Evolutionary conservation across 1,140 invertebrate genomes (phyloP).

Genomic region (Orchesella cincta): DNA sequence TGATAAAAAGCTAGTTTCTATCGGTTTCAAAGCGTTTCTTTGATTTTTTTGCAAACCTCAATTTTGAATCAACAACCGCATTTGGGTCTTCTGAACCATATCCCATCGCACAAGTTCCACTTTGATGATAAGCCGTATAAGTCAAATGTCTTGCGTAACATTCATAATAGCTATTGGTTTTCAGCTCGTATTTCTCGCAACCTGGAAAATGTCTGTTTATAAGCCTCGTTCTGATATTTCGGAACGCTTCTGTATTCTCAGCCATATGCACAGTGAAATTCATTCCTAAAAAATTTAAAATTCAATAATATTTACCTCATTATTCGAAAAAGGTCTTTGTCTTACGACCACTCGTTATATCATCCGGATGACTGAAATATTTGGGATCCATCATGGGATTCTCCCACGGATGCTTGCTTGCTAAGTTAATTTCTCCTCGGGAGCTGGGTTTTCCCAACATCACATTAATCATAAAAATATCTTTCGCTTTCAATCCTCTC

Average conservation of each 20-base stretch:
- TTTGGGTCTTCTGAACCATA: conserved; percentile 62
- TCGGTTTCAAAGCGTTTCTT: too few species aligned
- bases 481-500: neutral
- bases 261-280: too few species aligned
- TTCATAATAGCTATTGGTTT: conserved; percentile 71
- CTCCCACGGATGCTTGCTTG: conserved; percentile 63
- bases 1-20: too few species aligned
- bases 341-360: too few species aligned
- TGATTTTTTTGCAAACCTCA: too few species aligned
- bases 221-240: conserved; percentile 63
- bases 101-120: conserved; percentile 85
- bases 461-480: conserved; percentile 28
- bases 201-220: conserved; percentile 66
- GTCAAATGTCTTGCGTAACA: conserved; percentile 70
- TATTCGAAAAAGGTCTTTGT: too few species aligned
- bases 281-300: too few species aligned
- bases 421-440: conserved; percentile 66
- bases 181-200: conserved; percentile 66
- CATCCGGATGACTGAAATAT: too few species aligned
- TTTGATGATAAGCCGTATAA: conserved; percentile 73
- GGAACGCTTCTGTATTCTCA: conserved; percentile 62
- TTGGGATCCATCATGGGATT: conserved; percentile 66
- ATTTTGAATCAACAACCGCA: conserved; percentile 63
- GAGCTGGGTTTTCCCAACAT: conserved; percentile 62
- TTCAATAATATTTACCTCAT: too few species aligned